Conservation (phyloP, 2,113 vertebrate species). For the Sisor rabdophorus region DNA sequence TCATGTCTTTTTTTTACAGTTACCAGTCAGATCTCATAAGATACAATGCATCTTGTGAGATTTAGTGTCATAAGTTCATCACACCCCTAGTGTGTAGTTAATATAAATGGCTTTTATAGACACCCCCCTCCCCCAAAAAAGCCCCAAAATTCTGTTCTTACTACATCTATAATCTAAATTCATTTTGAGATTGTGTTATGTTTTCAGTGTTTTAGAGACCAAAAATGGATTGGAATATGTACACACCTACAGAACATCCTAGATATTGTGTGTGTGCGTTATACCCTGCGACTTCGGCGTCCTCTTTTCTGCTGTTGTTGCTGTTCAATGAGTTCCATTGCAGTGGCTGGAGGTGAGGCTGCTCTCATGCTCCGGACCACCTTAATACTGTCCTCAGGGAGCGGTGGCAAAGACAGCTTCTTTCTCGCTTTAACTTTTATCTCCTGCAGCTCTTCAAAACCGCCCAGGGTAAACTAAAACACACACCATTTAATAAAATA, state of each 20-base stretch:
- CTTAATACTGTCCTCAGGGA: conserved; percentile 93
- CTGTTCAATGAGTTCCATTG: conserved; percentile 88
- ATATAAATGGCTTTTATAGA: too few species aligned
- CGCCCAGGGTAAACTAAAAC: conserved; percentile 86
- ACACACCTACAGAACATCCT: conserved; percentile 39
- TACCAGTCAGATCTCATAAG: too few species aligned
- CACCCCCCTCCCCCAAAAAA: too few species aligned
- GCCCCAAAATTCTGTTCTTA: too few species aligned
- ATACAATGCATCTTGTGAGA: too few species aligned
- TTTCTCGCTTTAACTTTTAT: conserved; percentile 79
- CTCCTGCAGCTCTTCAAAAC: conserved; percentile 85
- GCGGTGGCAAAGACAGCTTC: conserved; percentile 71
- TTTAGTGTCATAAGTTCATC: too few species aligned
- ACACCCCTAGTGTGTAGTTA: neutral
- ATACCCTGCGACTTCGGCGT: conserved; percentile 85
- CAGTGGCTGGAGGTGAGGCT: conserved; percentile 83
- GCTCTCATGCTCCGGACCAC: conserved; percentile 89
- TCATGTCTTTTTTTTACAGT: too few species aligned
- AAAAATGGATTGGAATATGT: neutral
- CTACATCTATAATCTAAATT: too few species aligned
- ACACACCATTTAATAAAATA: neutral
- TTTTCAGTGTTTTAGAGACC: neutral
- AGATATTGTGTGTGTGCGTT: conserved; percentile 12
- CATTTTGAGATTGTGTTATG: neutral
- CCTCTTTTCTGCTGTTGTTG: conserved; percentile 85